These are phyloP conservation scores for Porites australiensis DNA, from an alignment of 64 coral and sea anemone genomes.

Conservation along the genomic window DNA sequence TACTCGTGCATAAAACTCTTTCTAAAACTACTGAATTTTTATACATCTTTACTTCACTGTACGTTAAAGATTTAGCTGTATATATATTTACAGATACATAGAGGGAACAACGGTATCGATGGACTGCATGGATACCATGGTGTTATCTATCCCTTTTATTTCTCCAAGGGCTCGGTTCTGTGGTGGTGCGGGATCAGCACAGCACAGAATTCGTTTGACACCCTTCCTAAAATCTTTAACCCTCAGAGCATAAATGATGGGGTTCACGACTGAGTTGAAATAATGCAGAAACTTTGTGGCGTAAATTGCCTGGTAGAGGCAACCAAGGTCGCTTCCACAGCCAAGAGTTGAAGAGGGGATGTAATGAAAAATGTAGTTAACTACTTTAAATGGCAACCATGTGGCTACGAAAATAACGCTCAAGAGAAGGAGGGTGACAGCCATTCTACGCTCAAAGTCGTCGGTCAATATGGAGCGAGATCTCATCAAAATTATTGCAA, in stretches of 20 bases:
- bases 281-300: conserved; percentile 36
- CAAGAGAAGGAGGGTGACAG: conserved; percentile 1
- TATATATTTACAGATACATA: conserved; percentile 41
- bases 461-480: background rate
- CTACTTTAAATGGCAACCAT: conserved; percentile 28
- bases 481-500: background rate
- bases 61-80: too few species aligned
- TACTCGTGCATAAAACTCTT: too few species aligned
- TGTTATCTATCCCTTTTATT: conserved; percentile 24
- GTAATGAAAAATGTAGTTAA: conserved; percentile 8
- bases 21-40: too few species aligned
- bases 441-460: conserved; percentile 28
- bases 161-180: background rate
- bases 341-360: background rate
- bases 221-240: conserved; percentile 44
- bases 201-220: conserved; percentile 9
- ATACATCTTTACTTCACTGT: too few species aligned
- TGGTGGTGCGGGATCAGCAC: background rate
- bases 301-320: conserved; percentile 24
- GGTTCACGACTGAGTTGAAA: conserved; percentile 41
- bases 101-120: conserved; percentile 32
- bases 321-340: background rate
- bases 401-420: conserved; percentile 27
- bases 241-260: conserved; percentile 23
- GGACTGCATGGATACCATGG: conserved; percentile 30